Percentiles rank a stretch among this genome's conserved stretches.
Conservation (phyloP, 1,140 invertebrate genomes). For the Drosophila insularis region DNA sequence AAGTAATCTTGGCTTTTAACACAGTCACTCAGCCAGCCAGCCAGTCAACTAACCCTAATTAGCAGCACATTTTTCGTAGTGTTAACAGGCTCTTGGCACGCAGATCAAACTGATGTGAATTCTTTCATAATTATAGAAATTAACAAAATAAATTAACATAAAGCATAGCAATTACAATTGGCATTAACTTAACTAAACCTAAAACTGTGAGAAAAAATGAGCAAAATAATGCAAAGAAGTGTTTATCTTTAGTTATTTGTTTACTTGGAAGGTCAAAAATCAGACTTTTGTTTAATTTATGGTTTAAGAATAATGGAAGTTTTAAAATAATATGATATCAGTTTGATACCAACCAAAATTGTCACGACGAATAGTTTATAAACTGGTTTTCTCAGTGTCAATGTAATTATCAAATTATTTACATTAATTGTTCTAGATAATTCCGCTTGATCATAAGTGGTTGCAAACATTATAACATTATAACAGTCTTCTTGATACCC, state of each 20-base stretch:
- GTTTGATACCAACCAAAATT: too few relatives aligned
- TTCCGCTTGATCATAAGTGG: too few relatives aligned
- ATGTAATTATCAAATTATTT: too few relatives aligned
- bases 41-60: constrained; percentile 40
- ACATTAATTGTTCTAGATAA: too few relatives aligned
- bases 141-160: constrained; percentile 19
- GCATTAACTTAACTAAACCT: constrained; percentile 1
- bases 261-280: neutral
- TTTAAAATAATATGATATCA: too few relatives aligned
- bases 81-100: constrained; percentile 54
- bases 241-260: neutral
- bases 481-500: too few relatives aligned
- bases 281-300: too few relatives aligned
- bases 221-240: neutral
- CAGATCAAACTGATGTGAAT: constrained; percentile 33
- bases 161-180: constrained; percentile 18
- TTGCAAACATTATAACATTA: too few relatives aligned
- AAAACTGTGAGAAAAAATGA: constrained; percentile 2
- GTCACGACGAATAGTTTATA: too few relatives aligned
- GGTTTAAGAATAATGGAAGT: too few relatives aligned
- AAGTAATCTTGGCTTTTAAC: constrained; percentile 36
- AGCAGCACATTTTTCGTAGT: constrained; percentile 67
- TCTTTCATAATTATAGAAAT: constrained; percentile 23
- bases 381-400: too few relatives aligned
- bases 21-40: too few relatives aligned